Percentiles rank a stretch among this genome's conserved stretches.
These are phyloP conservation scores for Tetraodon nigroviridis DNA, from an alignment of 2,113 vertebrate genomes.

Conservation along the genomic window DNA sequence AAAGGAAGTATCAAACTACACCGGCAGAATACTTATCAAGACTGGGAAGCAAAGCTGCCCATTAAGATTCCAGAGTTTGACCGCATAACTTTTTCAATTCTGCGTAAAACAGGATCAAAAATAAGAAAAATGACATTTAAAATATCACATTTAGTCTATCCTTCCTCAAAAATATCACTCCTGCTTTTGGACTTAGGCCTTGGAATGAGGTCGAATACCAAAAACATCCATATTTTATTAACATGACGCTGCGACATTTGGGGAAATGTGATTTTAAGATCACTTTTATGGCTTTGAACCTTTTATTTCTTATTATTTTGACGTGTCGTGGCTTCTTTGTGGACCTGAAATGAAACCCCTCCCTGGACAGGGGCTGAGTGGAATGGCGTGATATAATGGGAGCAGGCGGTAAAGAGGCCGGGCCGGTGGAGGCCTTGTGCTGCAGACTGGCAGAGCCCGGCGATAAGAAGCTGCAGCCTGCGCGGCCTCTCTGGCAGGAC, in stretches of 20 bases:
- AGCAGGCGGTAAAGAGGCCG: conserved; percentile 39
- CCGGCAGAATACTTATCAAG: conserved; percentile 71
- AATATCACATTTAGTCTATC: not conserved
- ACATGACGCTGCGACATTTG: not conserved
- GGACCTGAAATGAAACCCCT: conserved; percentile 31
- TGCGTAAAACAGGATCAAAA: conserved; percentile 28
- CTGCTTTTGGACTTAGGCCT: not conserved
- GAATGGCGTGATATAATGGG: conserved; percentile 42
- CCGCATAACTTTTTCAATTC: conserved; percentile 42
- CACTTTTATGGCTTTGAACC: conserved; percentile 21
- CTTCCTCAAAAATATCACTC: conserved; percentile 1
- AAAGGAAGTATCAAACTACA: conserved; percentile 75
- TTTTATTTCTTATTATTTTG: conserved; percentile 27
- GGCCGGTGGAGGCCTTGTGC: conserved; percentile 44
- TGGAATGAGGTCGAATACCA: not conserved
- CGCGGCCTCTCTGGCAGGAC: conserved; percentile 66
- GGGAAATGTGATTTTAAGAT: conserved; percentile 14
- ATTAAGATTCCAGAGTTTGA: conserved; percentile 68
- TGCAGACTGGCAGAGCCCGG: conserved; percentile 67
- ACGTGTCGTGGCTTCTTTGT: conserved; percentile 19
- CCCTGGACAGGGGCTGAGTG: conserved; percentile 30
- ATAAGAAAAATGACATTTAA: conserved; percentile 3
- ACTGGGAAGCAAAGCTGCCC: conserved; percentile 64
- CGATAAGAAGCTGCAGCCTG: conserved; percentile 70
- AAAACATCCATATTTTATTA: too few species aligned